Evolutionary conservation across 23 tunicate genomes (phyloP).

Genomic region (Oikopleura vanhoeffeni): DNA sequence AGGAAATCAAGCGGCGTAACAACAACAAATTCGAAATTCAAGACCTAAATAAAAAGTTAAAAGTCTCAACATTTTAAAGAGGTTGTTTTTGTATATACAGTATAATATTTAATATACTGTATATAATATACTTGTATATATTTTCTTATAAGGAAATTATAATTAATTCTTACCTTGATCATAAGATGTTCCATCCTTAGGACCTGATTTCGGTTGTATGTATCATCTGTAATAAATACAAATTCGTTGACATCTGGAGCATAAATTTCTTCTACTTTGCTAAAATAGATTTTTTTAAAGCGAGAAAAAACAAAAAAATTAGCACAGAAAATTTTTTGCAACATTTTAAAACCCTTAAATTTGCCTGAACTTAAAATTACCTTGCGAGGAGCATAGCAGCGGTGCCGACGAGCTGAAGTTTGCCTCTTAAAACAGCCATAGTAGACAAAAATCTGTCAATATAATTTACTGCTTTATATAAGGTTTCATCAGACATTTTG

Average conservation of each 20-base stretch:
- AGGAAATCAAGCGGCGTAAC: constrained; percentile 73
- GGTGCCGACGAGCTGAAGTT: constrained; percentile 81
- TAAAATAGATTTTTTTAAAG: constrained; percentile 13
- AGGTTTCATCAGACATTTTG: constrained; percentile 47
- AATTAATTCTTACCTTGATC: constrained; percentile 25
- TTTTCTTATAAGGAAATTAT: too few species aligned
- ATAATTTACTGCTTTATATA: constrained; percentile 78
- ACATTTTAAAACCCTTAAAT: background rate
- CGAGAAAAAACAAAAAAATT: background rate
- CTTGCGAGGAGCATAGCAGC: constrained; percentile 91
- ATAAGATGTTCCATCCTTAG: constrained; percentile 85
- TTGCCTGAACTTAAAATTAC: constrained; percentile 26
- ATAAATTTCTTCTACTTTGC: constrained; percentile 93
- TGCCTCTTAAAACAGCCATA: constrained; percentile 67
- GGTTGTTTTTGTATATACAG: too few species aligned
- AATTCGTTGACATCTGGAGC: constrained; percentile 88
- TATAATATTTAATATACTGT: too few species aligned
- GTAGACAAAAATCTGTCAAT: constrained; percentile 65
- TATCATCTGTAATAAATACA: constrained; percentile 90
- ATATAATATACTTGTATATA: too few species aligned
- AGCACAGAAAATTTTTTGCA: background rate
- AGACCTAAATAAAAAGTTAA: background rate
- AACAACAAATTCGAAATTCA: constrained; percentile 51
- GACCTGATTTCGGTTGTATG: constrained; percentile 75
- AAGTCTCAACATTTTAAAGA: too few species aligned